Evolutionary conservation across 1,140 invertebrate genomes (phyloP), one percentile per base, ranked within the genome.

Genomic region (Babylonia areolata): DNA sequence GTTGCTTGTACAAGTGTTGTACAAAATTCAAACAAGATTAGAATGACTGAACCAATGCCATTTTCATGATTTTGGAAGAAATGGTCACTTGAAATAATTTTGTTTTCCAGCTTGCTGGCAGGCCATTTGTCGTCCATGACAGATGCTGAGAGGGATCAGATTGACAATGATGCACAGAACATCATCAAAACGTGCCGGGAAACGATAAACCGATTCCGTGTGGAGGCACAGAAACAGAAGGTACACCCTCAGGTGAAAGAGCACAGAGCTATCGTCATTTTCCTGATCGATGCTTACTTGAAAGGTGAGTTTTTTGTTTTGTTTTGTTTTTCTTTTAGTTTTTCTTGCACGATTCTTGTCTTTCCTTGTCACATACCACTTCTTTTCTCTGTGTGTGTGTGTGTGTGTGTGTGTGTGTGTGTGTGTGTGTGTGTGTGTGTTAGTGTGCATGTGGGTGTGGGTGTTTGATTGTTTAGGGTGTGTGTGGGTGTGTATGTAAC

Each of bases 161-260:
- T 99, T 89, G 98, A 99, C 92, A 94, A 95, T 3, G 96, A 96
- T 58, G 97, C 97, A 1, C 97, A 98, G 92, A 96, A 96, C 83
- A 97, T 98, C 85, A 97, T 99, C 69, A 96, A 96, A 88, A 96
- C 95, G 5, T 98, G 97, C 94, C 96, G 96, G 6, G 96, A 97
- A 88, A 94, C 97, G 35, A 95, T 98, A 46, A 95, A 96, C 92
- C 96, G 97, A 40, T 96, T 98, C 81, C 96, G 96, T 93, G 95
- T 95, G 84, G 96, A 97, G 92, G 91, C 89, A 64, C 84, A 90
- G 84, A 82, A 58, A 15, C 89, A 93, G 39, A 90, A 90, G 46
- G 90, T 92, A 23, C 87, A 90, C 2, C 95, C 95, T 15, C 97
- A 97, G 92, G 95, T 96, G 80, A 97, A 97, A 94, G 96, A 97